Base-by-base conservation (phyloP, 2,888 invertebrate species). In the Tetragonula carbonaria region DNA sequence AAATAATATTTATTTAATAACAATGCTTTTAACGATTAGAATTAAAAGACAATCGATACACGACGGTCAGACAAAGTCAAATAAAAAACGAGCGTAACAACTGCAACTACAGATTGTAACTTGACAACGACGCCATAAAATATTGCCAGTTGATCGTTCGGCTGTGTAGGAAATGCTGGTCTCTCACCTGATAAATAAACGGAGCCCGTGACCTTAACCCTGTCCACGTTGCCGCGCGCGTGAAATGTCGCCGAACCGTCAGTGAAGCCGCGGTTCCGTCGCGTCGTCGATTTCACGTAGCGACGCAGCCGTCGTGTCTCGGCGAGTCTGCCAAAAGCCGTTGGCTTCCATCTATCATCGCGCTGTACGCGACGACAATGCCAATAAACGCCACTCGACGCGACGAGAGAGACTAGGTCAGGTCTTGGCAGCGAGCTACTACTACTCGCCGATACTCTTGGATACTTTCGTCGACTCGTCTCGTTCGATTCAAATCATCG, bases 191-290 rank as follows among this genome's bases (percentile, higher is more conserved):
- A 81, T 23, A 23, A 82, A 80, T 81, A 82, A 45, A 75, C 23
- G n/a, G 51, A 70, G 53, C 74, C 74, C 82, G 70, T 77, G 84
- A 84, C 85, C 84, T 85, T 84, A 85, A 83, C 79, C 84, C 76
- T 59, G 14, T 66, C 66, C 51, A 65, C 50, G 33, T 28, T 28
- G 13, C 38, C 11, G 62, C 63, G 78, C 67, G 74, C 59, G 68
- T 62, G 66, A 77, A 74, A 79, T 45, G 83, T 80, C 85, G 65
- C 33, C 74, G 79, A 79, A 74, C 74, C 65, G 71, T 55, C 84
- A 67, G 21, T 28, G 28, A 28, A 28, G 33, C 8, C 57, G 28
- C 70, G 11, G 45, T 33, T 3, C 33, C 33, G 33, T 45, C 45
- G 45, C 45, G 45, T 45, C 45, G 45, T 11, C 45, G 45, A 45